Base-by-base conservation (phyloP, 2,888 invertebrate species). In the Herminia tarsipennalis region DNA sequence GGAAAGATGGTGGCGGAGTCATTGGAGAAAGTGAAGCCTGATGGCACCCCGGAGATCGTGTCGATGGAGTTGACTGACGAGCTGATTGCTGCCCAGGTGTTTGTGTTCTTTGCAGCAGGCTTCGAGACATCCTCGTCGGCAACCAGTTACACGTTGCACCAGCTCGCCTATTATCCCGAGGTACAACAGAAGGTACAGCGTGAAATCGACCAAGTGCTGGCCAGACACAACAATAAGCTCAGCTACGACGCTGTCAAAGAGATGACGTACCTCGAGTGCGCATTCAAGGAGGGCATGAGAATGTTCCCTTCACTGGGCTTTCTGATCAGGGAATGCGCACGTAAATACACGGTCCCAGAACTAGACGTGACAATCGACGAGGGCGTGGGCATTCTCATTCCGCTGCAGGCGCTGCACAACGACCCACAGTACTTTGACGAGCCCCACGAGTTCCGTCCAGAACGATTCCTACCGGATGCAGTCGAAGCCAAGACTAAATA, bases 91-190 rank as follows among this genome's bases (percentile, higher is more conserved):
- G 81, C 81, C 3, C 83, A 83, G 28, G 76, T 80, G n/a, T 81
- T 81, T 27, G 67, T 82, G 2, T 83, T 83, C 56, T 83, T 83
- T 28, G 80, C 76, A 2, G 83, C 83, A 5, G 83, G 83, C 5
- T 82, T 85, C 17, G 85, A 85, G 52, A 84, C 84, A 0, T 82
- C 83, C 0, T 81, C 84, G 0, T 79, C 83, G 0, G 79, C 82
- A 1, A 78, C 83, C 6, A 82, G 81, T 40, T 82, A 63, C 48
- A 81, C 82, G 8, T 59, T 84, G 20, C 84, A 83, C 44, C 81
- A 83, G 49, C 67, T 84, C 3, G 88, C 84, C 0, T 76, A 47
- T 43, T 46, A 77, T 32, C 80, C 78, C 0, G 68, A 70, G 5
- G 72, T 70, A n/a, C 84, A 83, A 33, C 37, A 39, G 13, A 77